Evolutionary conservation across 2,113 vertebrate species (phyloP), one percentile per base, ranked within the genome.

Genomic region (Pseudorhombus dupliciocellatus): DNA sequence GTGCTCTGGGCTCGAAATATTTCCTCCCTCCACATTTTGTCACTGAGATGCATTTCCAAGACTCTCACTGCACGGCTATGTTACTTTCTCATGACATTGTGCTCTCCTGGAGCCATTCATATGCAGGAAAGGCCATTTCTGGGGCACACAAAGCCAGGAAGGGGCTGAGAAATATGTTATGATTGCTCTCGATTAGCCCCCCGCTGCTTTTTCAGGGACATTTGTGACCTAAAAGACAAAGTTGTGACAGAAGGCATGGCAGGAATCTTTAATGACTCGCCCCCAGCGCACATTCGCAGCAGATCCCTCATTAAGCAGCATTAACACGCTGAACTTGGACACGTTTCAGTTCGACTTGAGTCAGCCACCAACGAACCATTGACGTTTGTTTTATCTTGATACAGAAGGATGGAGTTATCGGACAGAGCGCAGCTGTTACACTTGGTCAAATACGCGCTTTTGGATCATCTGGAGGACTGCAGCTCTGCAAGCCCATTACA

Each of bases 61-160:
- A 59, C 14, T 75, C 40, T 52, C 54, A 25, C 16, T 3, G 42
- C 42, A 46, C 16, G 21, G 56, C n/a, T 64, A 24, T 52, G 61
- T 77, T 21, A 81, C 79, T 89, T 90, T 90, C 84, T 87, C 81
- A 75, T 80, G 83, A 65, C 88, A 83, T 37, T 60, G 67, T 80
- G 70, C 71, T 84, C 79, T 77, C 69, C 56, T 79, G 70, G 37
- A 85, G 26, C 50, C 67, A 64, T 82, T 82, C 50, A 37, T 66
- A 79, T 84, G 89, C 90, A 92, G 92, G 90, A 91, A 90, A 91
- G 84, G 72, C 66, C 77, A 73, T 77, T 80, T 77, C 67, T 79
- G 70, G 71, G 67, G 18, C 79, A 71, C 83, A 92, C 91, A 92
- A 92, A 92, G 90, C 81, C 89, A 93, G 88, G 91, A 91, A 92